These are phyloP conservation scores for Ivindomyrus marchei DNA, from an alignment of 2,113 vertebrate species.

Conservation along the genomic window DNA sequence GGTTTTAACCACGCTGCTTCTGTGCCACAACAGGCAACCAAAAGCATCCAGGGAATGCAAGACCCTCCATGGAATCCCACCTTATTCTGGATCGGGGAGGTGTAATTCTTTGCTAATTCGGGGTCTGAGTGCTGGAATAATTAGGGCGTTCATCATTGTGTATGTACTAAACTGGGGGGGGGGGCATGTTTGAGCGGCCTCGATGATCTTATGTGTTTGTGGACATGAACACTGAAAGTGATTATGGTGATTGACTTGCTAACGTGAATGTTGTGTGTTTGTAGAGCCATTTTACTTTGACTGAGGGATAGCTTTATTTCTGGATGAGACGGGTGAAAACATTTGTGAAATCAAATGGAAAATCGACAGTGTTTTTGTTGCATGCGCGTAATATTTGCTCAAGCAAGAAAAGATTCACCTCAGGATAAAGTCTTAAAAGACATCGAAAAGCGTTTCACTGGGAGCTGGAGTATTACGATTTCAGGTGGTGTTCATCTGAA, in stretches of 20 bases:
- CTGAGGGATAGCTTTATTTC: neutral
- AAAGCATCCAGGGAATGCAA: neutral
- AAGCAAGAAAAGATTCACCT: neutral
- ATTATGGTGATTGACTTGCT: neutral
- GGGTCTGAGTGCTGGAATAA: neutral
- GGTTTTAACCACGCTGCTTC: neutral
- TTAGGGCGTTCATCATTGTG: neutral
- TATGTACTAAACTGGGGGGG: neutral
- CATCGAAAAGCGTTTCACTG: neutral
- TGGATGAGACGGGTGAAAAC: neutral
- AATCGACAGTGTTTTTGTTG: neutral
- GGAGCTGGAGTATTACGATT: neutral
- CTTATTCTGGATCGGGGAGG: slow-evolving; percentile 14
- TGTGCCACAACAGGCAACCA: neutral
- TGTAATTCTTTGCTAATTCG: slow-evolving; percentile 14
- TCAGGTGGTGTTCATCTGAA: neutral
- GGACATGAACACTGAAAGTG: neutral
- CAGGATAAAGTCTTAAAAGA: too few relatives aligned
- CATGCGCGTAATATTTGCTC: neutral
- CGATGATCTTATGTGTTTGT: neutral
- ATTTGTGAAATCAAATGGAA: neutral
- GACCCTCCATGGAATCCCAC: neutral
- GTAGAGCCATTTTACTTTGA: neutral
- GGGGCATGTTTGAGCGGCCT: neutral
- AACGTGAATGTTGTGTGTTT: neutral